These are phyloP conservation scores for Trididemnum clinides DNA, from an alignment of 23 tunicate genomes.

Conservation along the genomic window DNA sequence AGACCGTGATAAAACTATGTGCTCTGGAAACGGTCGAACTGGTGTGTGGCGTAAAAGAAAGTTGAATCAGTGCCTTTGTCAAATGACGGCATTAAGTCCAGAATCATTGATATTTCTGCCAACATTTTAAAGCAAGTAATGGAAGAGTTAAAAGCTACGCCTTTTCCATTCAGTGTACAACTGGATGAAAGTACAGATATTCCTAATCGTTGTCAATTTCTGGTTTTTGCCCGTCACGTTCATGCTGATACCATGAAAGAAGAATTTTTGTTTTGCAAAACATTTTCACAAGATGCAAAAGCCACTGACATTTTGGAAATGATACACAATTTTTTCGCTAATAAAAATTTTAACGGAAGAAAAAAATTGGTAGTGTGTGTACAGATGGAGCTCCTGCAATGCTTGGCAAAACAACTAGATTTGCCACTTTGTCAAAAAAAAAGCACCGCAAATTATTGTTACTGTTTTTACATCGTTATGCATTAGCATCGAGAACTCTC, in stretches of 20 bases:
- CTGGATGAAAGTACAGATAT: no score
- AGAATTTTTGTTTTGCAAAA: slow-evolving; percentile 1
- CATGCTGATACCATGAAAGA: not conserved
- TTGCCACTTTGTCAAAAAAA: no score
- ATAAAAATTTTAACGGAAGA: not conserved
- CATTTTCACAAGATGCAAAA: slow-evolving; percentile 10
- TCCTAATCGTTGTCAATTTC: not conserved
- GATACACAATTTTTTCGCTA: not conserved
- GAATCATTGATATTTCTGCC: slow-evolving; percentile 20
- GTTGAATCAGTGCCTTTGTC: slow-evolving; percentile 26
- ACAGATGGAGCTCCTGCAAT: slow-evolving; percentile 15
- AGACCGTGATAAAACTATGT: slow-evolving; percentile 23
- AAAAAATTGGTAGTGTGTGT: slow-evolving; percentile 15
- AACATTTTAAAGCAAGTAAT: no score
- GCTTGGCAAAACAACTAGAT: not conserved
- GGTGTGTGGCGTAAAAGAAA: slow-evolving; percentile 5
- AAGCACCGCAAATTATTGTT: slow-evolving; percentile 1
- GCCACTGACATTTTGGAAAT: not conserved
- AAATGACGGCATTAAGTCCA: not conserved
- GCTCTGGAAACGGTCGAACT: slow-evolving; percentile 2
- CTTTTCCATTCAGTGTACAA: no score
- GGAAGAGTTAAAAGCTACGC: no score
- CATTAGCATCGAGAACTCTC: not conserved
- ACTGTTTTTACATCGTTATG: not conserved
- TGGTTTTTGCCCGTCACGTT: not conserved